phyloP scores from a whole-genome alignment of 2,113 vertebrate genomes.

The Aythya baeri region DNA sequence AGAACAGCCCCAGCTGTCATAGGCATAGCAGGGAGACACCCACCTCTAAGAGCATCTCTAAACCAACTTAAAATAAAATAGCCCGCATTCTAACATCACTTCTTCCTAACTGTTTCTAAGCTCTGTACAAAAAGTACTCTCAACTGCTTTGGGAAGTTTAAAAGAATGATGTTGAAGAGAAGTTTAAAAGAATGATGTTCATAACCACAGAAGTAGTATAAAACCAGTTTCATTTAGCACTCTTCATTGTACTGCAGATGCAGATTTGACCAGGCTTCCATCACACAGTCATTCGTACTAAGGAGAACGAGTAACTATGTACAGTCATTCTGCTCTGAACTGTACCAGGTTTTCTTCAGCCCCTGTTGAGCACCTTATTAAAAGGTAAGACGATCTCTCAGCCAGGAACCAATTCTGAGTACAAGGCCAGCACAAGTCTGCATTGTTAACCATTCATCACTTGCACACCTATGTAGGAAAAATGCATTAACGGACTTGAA shows the following conservation, averaged over 20 bases:
- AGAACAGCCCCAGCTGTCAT: constrained; percentile 68
- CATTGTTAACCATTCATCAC: background rate
- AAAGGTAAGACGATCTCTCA: background rate
- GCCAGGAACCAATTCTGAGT: background rate
- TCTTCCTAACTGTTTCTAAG: background rate
- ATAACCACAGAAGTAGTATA: background rate
- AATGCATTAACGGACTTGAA: background rate
- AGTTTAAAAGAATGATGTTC: background rate
- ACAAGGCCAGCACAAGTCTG: background rate
- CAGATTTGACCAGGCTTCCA: background rate
- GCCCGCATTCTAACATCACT: constrained; percentile 29
- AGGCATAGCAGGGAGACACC: constrained; percentile 62
- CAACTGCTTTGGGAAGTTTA: no score
- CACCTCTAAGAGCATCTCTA: constrained; percentile 50
- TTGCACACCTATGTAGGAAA: background rate
- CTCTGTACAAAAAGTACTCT: background rate
- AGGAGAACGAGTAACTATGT: background rate
- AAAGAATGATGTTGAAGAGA: background rate
- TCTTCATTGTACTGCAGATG: background rate
- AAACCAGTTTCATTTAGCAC: background rate
- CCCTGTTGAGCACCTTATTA: background rate
- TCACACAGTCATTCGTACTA: background rate
- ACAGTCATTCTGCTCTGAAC: background rate
- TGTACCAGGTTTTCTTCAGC: background rate
- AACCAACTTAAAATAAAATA: constrained; percentile 35